Conservation (phyloP, 2,113 vertebrate genomes). For the Bombycilla garrulus region DNA sequence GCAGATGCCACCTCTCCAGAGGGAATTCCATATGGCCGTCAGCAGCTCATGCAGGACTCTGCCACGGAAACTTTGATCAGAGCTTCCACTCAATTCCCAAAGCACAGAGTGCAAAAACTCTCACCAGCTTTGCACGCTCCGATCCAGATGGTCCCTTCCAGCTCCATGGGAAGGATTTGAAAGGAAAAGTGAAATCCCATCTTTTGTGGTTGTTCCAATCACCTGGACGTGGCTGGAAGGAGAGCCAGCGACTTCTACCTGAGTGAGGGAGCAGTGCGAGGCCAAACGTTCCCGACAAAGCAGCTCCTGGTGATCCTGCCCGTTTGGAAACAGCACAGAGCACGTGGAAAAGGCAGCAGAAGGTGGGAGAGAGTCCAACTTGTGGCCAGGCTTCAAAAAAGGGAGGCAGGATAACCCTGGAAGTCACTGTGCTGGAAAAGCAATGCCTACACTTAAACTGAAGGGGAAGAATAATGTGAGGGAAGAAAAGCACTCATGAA, state of each 20-base stretch:
- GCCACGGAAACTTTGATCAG: neutral
- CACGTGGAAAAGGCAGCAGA: neutral
- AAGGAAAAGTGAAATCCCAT: neutral
- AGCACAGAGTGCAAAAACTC: neutral
- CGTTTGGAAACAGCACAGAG: neutral
- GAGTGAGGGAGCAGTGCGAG: neutral
- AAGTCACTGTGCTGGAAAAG: neutral
- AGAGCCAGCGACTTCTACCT: neutral
- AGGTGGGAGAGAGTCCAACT: slow-evolving; percentile 29
- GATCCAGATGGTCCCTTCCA: neutral
- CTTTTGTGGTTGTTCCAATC: neutral
- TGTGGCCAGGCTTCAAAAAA: neutral
- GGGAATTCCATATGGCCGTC: slow-evolving; percentile 5
- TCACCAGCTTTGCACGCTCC: accelerated
- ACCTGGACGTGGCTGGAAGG: neutral
- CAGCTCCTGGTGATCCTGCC: neutral
- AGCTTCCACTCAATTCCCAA: neutral
- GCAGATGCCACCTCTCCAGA: neutral
- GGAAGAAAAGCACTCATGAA: neutral
- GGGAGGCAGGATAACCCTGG: neutral
- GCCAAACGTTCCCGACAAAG: neutral
- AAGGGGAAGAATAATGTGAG: neutral
- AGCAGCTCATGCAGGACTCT: neutral
- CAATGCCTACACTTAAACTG: neutral
- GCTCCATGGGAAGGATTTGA: neutral